These are phyloP conservation scores for Ivindomyrus marchei DNA, from an alignment of 2,113 vertebrate species.

Conservation along the genomic window DNA sequence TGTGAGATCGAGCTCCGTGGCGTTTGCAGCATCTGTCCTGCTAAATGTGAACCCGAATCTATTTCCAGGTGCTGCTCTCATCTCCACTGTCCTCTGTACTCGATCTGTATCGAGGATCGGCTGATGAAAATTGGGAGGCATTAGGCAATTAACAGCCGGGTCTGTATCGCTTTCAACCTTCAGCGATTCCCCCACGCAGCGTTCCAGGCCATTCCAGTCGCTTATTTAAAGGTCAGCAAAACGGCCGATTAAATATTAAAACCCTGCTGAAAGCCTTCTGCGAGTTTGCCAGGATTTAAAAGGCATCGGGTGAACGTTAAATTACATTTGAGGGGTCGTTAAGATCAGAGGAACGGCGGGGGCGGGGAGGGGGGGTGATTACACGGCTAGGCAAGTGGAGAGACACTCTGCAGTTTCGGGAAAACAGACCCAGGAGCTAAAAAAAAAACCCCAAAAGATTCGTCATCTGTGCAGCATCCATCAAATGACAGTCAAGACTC, in stretches of 20 bases:
- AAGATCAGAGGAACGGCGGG: neutral
- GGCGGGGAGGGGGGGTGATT: neutral
- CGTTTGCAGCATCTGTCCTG: neutral
- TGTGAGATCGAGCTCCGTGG: neutral
- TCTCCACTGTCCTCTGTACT: neutral
- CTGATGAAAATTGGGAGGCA: neutral
- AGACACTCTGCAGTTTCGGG: neutral
- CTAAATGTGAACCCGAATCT: neutral
- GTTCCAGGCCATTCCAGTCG: neutral
- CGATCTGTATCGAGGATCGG: neutral
- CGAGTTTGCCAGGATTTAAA: neutral
- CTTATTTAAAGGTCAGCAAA: conserved; percentile 10
- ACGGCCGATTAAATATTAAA: conserved; percentile 7
- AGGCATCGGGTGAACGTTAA: neutral
- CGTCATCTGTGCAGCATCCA: neutral
- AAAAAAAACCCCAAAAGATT: neutral
- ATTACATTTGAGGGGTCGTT: neutral
- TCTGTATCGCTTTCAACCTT: neutral
- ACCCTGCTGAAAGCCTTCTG: neutral
- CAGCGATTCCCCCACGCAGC: neutral
- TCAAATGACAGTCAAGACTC: neutral
- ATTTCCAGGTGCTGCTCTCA: neutral
- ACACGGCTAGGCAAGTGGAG: neutral
- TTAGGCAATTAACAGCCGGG: no score
- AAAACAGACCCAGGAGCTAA: neutral